Evolutionary conservation across 2,113 vertebrate species (phyloP).

Genomic region (Mellivora capensis): DNA sequence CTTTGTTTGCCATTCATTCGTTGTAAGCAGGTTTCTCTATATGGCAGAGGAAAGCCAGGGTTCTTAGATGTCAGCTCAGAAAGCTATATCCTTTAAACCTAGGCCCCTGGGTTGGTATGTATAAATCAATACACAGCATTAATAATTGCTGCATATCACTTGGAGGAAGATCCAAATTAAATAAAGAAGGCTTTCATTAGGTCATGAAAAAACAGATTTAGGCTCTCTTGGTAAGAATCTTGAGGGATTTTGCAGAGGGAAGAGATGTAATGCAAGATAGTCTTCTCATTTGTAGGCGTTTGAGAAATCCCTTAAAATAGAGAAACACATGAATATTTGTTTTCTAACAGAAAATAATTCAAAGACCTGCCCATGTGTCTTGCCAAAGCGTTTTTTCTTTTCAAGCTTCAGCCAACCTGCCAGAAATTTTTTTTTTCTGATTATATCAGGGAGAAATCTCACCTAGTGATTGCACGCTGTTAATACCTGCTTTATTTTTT

Average conservation of each 20-base stretch:
- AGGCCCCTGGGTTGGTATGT: constrained; percentile 2
- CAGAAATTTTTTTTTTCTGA: not conserved
- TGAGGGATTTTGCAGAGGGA: constrained; percentile 26
- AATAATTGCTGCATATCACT: constrained; percentile 48
- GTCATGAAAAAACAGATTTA: not conserved
- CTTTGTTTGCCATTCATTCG: constrained; percentile 47
- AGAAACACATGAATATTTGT: constrained; percentile 52
- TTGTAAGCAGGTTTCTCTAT: not conserved
- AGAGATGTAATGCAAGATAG: constrained; percentile 19
- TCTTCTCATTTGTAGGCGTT: constrained; percentile 29
- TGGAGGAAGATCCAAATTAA: constrained; percentile 22
- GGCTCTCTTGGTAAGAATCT: not conserved
- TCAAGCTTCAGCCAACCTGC: not conserved
- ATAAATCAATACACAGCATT: not conserved
- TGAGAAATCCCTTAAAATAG: constrained; percentile 58
- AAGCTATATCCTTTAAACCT: constrained; percentile 16
- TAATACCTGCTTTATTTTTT: not conserved
- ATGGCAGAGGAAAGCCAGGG: not conserved
- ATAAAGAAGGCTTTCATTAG: constrained; percentile 39
- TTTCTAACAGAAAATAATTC: constrained; percentile 47
- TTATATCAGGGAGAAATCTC: constrained; percentile 11
- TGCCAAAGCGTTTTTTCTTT: constrained; percentile 23
- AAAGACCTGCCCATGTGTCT: not conserved
- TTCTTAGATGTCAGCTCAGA: constrained; percentile 25
- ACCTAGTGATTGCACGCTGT: not conserved